These are phyloP conservation scores for Pollenia angustigena DNA, from an alignment of 2,888 invertebrate species.

Conservation along the genomic window DNA sequence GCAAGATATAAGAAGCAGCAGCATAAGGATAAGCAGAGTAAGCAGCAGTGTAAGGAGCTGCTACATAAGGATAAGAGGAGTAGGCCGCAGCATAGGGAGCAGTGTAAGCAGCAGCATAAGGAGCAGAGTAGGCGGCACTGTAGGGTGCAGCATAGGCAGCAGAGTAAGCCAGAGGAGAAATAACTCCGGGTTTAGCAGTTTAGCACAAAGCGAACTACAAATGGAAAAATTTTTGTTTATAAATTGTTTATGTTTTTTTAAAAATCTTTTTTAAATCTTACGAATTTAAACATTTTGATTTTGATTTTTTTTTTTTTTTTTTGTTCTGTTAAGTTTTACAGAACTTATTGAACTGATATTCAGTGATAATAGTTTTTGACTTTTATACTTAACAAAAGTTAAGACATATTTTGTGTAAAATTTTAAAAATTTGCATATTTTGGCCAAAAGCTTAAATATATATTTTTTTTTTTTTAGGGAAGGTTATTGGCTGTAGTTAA, in stretches of 20 bases:
- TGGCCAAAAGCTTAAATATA: no score
- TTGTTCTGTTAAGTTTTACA: constrained; percentile 13
- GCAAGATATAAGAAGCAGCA: constrained; percentile 68
- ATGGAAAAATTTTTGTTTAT: neutral
- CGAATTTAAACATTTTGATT: constrained; percentile 27
- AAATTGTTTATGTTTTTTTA: neutral
- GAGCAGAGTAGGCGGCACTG: constrained; percentile 73
- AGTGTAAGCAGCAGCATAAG: constrained; percentile 74
- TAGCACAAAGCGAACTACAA: constrained; percentile 74
- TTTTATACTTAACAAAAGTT: no score
- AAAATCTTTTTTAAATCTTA: constrained; percentile 4
- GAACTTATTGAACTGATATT: neutral
- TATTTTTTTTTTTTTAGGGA: no score
- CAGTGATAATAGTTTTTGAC: no score
- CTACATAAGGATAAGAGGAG: constrained; percentile 71
- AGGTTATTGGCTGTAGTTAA: no score
- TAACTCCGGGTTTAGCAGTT: constrained; percentile 75
- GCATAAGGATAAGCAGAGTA: constrained; percentile 70
- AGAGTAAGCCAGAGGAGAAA: constrained; percentile 75
- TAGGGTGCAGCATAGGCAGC: constrained; percentile 74
- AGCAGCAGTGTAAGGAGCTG: constrained; percentile 69
- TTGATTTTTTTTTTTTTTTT: no score
- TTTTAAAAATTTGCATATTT: no score
- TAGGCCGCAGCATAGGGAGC: constrained; percentile 74
- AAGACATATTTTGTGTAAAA: no score